Percentiles rank a stretch among this genome's conserved stretches.
These are phyloP conservation scores for Heterohyrax brucei DNA, from an alignment of 2,797 vertebrate species.

Conservation along the genomic window DNA sequence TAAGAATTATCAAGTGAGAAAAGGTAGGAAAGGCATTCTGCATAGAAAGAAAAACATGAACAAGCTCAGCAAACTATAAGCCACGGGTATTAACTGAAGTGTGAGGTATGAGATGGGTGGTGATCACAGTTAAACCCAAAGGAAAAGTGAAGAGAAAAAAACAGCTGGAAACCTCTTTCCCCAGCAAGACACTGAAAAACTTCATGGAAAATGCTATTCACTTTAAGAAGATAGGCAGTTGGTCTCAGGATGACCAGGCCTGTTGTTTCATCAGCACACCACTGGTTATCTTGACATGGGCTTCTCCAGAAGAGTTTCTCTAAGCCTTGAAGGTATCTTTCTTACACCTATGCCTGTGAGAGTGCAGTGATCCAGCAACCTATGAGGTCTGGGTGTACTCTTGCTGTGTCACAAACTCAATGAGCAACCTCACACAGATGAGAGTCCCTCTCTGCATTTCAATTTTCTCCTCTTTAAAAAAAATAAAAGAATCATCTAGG, in stretches of 20 bases:
- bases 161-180: background rate
- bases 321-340: background rate
- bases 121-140: background rate
- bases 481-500: constrained; percentile 23
- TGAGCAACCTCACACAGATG: background rate
- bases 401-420: background rate
- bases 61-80: background rate
- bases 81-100: background rate
- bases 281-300: background rate
- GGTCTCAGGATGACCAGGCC: fast-evolving
- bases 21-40: background rate
- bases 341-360: background rate
- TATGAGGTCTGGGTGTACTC: background rate
- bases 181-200: background rate
- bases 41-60: background rate
- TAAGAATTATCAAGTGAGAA: background rate
- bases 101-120: background rate
- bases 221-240: background rate
- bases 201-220: background rate
- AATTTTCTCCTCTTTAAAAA: background rate
- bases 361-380: fast-evolving
- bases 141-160: constrained; percentile 3
- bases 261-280: background rate
- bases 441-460: background rate
- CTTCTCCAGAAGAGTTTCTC: background rate